A percentile compares a stretch with the other conserved stretches of the same genome.
These are phyloP conservation scores for Falco berigora DNA, from an alignment of 2,797 vertebrate species.

Conservation along the genomic window DNA sequence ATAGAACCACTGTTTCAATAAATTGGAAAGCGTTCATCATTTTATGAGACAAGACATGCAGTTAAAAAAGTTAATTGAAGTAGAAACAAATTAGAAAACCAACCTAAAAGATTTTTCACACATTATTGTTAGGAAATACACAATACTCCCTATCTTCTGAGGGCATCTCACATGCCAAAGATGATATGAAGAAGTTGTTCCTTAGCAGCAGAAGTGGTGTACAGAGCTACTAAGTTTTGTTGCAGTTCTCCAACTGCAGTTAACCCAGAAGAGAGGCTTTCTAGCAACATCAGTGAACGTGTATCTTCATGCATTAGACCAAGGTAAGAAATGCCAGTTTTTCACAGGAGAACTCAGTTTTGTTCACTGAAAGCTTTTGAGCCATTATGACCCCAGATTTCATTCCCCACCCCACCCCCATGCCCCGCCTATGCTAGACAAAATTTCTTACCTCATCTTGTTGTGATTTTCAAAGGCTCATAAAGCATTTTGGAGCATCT, in stretches of 20 bases:
- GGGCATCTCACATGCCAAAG: fast-evolving
- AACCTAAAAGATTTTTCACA: slow-evolving; percentile 17
- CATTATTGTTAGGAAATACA: not conserved
- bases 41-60: slow-evolving; percentile 60
- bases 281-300: not conserved
- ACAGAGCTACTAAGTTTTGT: not conserved
- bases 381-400: not conserved
- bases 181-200: not conserved
- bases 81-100: slow-evolving; percentile 35
- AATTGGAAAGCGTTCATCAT: slow-evolving; percentile 84
- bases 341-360: not conserved
- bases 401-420: not conserved
- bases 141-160: not conserved
- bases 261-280: not conserved
- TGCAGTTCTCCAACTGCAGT: not conserved
- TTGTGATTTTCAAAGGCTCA: not conserved
- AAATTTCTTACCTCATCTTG: not conserved
- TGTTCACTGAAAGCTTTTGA: not conserved
- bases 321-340: not conserved
- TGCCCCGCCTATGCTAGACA: not conserved
- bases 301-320: not conserved
- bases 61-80: slow-evolving; percentile 67
- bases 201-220: not conserved
- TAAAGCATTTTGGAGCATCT: not conserved
- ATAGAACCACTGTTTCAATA: slow-evolving; percentile 78